phyloP scores from a whole-genome alignment of 2,888 invertebrate species.

The Drosophila neotestacea region DNA sequence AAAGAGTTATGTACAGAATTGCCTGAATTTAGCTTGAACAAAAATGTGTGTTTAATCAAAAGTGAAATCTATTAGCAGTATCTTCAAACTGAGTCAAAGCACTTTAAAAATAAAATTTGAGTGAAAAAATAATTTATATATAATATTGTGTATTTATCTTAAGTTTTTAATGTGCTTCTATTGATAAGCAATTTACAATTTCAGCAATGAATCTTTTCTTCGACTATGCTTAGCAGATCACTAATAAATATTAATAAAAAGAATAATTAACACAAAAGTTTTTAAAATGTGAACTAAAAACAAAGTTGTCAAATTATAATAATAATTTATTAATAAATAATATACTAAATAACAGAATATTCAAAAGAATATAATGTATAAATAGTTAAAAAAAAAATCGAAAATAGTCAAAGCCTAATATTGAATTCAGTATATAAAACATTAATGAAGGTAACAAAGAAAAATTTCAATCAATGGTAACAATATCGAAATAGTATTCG shows the following conservation, averaged over 20 bases:
- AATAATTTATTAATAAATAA: background rate
- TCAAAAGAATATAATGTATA: too few relatives aligned
- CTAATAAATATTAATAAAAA: too few relatives aligned
- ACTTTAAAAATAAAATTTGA: background rate
- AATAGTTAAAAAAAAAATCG: background rate
- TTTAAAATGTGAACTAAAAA: background rate
- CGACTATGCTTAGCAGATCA: too few relatives aligned
- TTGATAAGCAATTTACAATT: background rate
- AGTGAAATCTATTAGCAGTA: constrained; percentile 39
- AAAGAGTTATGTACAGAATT: background rate
- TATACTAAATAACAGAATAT: too few relatives aligned
- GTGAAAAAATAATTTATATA: background rate
- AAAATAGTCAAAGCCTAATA: too few relatives aligned
- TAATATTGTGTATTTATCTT: too few relatives aligned
- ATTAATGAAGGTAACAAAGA: too few relatives aligned
- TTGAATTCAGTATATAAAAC: too few relatives aligned
- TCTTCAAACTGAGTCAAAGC: constrained; percentile 24
- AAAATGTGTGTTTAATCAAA: background rate
- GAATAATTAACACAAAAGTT: too few relatives aligned
- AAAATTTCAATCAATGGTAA: too few relatives aligned
- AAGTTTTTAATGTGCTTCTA: background rate
- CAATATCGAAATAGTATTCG: too few relatives aligned
- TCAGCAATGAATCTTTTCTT: background rate
- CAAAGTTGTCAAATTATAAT: background rate
- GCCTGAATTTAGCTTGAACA: background rate